Evolutionary conservation across 2,113 vertebrate genomes (phyloP), one percentile per base, ranked within the genome.

Genomic region (Pongo abelii): DNA sequence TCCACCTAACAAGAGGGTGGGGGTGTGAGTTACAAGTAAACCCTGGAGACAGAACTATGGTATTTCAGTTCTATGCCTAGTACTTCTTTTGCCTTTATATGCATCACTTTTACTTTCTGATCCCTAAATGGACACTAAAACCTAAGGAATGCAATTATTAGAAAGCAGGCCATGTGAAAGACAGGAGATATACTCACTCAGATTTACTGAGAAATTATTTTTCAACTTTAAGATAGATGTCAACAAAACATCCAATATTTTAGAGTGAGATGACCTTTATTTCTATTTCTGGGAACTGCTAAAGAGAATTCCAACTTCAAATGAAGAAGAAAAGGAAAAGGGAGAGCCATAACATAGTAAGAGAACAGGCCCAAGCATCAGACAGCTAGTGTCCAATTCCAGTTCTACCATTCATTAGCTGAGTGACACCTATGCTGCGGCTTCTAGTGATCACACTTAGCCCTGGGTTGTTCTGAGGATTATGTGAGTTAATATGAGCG

Each of bases 11-110:
- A 59, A 81, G 43, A 87, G n/a, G 32, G 17, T 13, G 43, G n/a
- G 61, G 67, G 20, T 17, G 4, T 57, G 83, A 64, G 10, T 40
- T 59, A 59, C 18, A 83, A 72, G 72, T n/a, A 89, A 93, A 85
- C 40, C 17, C n/a, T n/a, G 32, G 40, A 69, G 52, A 78, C 40
- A 52, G 74, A 43, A 55, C 38, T 78, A 74, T 8, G 23, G 77
- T 50, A n/a, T 77, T 94, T 70, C n/a, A 10, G 30, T 69, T 69
- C 75, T 14, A 18, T 7, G 40, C 46, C 48, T 48, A 81, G 30
- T 43, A 96, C 84, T 89, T 88, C 43, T 83, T 93, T 92, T 86
- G 91, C 46, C 61, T 95, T 90, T 94, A n/a, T 14, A 30, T 6
- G 27, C 46, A 74, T 57, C 32, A 30, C 43, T 85, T 91, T 78